phyloP scores from a whole-genome alignment of 2,113 vertebrate species.

The Etia nguti region DNA sequence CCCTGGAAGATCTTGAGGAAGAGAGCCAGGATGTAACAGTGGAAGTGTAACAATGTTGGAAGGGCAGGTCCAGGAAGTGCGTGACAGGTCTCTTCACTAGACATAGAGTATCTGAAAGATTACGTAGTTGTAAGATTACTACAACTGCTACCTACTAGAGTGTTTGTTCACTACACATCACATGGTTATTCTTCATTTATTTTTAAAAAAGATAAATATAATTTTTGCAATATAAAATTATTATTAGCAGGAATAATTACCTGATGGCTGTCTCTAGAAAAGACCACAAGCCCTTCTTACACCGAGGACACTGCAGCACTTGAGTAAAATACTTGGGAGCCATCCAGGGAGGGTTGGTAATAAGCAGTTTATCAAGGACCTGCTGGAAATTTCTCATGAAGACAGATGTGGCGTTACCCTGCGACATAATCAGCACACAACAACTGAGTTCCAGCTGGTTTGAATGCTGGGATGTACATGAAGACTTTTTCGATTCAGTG shows the following conservation, averaged over 20 bases:
- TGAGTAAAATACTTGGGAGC: slow-evolving; percentile 78
- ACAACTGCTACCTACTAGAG: background rate
- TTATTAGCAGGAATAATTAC: slow-evolving; percentile 60
- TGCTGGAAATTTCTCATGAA: slow-evolving; percentile 72
- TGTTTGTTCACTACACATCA: background rate
- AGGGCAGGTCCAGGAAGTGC: slow-evolving; percentile 64
- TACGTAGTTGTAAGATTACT: background rate
- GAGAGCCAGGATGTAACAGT: slow-evolving; percentile 79
- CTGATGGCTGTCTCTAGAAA: slow-evolving; percentile 82
- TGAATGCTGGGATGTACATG: background rate
- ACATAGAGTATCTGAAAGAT: slow-evolving; percentile 65
- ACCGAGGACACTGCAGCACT: slow-evolving; percentile 88
- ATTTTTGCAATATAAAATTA: background rate
- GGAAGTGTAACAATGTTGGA: slow-evolving; percentile 72
- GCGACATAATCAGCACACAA: slow-evolving; percentile 45
- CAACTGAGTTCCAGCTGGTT: background rate
- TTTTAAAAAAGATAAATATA: too few species aligned
- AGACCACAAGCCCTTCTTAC: slow-evolving; percentile 82
- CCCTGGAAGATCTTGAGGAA: slow-evolving; percentile 80
- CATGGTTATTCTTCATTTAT: background rate
- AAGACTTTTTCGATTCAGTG: background rate
- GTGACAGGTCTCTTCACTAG: slow-evolving; percentile 77
- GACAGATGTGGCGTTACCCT: slow-evolving; percentile 76
- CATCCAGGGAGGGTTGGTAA: slow-evolving; percentile 84
- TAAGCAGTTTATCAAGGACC: slow-evolving; percentile 75